phyloP scores from a whole-genome alignment of 2,888 invertebrate species.

The Lepidocyrtinus sp. region DNA sequence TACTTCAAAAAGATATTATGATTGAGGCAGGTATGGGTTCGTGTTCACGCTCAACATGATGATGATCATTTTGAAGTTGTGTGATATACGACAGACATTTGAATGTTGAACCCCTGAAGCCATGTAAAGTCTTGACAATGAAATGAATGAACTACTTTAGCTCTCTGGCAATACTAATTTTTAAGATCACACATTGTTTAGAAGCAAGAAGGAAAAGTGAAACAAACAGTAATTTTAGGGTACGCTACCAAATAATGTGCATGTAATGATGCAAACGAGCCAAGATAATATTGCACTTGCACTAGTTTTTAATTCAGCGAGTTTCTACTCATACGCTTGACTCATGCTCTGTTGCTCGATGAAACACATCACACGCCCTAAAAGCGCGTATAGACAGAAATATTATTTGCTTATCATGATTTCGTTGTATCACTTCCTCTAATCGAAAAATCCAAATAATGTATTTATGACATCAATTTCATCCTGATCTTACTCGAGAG shows the following conservation, averaged over 20 bases:
- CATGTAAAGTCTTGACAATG: not conserved
- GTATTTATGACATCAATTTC: not conserved
- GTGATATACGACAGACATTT: no score
- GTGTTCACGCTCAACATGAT: no score
- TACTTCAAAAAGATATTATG: not conserved
- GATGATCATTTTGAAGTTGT: no score
- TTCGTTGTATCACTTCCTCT: not conserved
- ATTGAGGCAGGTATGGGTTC: not conserved
- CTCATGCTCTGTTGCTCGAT: not conserved
- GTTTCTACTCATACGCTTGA: not conserved
- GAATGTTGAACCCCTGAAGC: no score
- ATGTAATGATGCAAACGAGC: no score
- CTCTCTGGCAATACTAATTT: not conserved
- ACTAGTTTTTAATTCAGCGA: not conserved
- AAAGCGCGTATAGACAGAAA: not conserved
- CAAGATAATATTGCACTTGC: slow-evolving; percentile 3
- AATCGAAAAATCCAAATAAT: not conserved
- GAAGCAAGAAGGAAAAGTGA: not conserved
- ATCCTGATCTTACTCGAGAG: not conserved
- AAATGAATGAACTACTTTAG: not conserved
- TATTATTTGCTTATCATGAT: not conserved
- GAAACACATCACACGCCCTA: not conserved
- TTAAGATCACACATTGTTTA: not conserved
- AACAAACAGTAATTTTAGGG: not conserved
- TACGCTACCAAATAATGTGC: no score